Evolutionary conservation across 2,113 vertebrate species (phyloP).

Genomic region (Dasypus novemcinctus): DNA sequence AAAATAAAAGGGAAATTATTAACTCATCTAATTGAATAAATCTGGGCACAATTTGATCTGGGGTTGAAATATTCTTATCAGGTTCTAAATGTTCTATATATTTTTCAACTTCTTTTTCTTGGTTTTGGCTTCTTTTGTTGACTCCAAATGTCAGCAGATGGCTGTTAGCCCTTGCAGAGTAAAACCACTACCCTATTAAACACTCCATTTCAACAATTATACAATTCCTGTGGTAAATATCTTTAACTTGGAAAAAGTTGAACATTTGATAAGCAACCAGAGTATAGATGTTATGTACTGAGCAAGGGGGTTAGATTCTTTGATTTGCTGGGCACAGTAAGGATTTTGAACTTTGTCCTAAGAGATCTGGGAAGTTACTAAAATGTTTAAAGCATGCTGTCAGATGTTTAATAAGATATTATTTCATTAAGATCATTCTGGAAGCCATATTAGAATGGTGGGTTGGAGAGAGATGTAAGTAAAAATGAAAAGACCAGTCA

Average conservation of each 20-base stretch:
- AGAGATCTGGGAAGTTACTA: background rate
- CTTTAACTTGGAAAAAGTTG: background rate
- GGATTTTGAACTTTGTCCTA: background rate
- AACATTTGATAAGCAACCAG: no score
- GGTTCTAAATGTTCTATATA: background rate
- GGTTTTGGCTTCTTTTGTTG: background rate
- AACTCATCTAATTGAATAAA: background rate
- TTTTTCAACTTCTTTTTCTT: constrained; percentile 6
- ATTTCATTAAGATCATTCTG: background rate
- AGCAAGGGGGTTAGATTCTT: background rate
- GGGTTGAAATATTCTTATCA: background rate
- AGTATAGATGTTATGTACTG: background rate
- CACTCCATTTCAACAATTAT: background rate
- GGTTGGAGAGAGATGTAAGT: background rate
- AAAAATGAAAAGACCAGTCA: background rate
- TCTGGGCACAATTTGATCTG: background rate
- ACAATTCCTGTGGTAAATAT: background rate
- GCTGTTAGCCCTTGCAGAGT: background rate
- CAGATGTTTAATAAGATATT: background rate
- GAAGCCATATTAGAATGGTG: background rate
- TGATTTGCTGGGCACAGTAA: background rate
- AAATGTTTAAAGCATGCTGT: background rate
- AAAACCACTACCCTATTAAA: background rate
- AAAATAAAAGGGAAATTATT: background rate
- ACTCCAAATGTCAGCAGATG: background rate